These are phyloP conservation scores for Drosophila kurseongensis DNA, from an alignment of 1,140 invertebrate genomes.

Conservation along the genomic window DNA sequence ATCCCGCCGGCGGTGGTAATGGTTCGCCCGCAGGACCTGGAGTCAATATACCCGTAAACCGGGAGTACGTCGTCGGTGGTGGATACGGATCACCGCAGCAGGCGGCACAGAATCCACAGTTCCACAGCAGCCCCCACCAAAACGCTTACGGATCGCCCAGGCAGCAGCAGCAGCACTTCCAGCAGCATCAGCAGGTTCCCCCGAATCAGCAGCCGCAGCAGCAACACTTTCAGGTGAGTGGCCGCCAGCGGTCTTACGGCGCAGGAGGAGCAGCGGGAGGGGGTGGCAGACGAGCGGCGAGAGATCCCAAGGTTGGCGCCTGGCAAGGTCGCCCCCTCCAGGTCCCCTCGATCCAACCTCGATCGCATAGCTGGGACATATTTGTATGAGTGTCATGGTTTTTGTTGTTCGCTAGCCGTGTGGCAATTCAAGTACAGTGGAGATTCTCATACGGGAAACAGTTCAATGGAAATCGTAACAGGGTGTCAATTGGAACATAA, in stretches of 20 bases:
- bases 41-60: conserved; percentile 75
- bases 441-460: conserved; percentile 2
- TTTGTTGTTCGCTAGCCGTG: conserved; percentile 22
- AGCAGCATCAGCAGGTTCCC: conserved; percentile 59
- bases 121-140: conserved; percentile 43
- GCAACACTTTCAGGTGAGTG: conserved; percentile 81
- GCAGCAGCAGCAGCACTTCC: conserved; percentile 46
- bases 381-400: conserved; percentile 34
- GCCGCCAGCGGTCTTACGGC: neutral
- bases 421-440: conserved; percentile 46
- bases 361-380: conserved; percentile 31
- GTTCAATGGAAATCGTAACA: too few relatives aligned
- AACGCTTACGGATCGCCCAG: conserved; percentile 63
- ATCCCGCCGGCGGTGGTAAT: conserved; percentile 25
- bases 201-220: conserved; percentile 66
- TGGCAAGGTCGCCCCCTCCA: conserved; percentile 41
- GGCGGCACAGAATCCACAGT: conserved; percentile 44
- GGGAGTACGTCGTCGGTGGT: conserved; percentile 57
- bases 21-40: conserved; percentile 35
- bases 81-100: conserved; percentile 48
- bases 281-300: conserved; percentile 19
- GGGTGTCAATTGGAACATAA: too few relatives aligned
- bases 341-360: conserved; percentile 18
- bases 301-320: conserved; percentile 51
- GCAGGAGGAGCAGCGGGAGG: conserved; percentile 9